Evolutionary conservation across 2,113 vertebrate species (phyloP).

Genomic region (human): DNA sequence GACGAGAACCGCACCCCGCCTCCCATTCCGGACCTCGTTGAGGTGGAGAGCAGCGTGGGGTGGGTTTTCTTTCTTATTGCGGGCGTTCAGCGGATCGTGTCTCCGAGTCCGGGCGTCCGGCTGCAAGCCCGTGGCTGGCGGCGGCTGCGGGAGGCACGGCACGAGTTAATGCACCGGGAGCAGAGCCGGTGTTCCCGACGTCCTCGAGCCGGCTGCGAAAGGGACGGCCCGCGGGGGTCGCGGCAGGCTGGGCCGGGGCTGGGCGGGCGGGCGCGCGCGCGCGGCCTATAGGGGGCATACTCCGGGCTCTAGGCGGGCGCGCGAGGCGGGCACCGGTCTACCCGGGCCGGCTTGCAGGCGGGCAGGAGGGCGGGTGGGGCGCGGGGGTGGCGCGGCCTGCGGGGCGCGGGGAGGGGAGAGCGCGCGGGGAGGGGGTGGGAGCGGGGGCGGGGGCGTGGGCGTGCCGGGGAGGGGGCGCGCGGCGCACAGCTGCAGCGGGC

Average conservation of each 20-base stretch:
- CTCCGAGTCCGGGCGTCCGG: background rate
- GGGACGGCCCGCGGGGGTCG: slow-evolving; percentile 21
- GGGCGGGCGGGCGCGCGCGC: background rate
- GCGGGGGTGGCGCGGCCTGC: background rate
- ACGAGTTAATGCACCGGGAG: background rate
- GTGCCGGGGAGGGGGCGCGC: slow-evolving; percentile 32
- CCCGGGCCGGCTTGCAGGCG: background rate
- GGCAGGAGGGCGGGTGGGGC: background rate
- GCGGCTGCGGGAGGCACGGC: background rate
- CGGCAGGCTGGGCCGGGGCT: background rate
- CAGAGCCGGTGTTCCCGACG: background rate
- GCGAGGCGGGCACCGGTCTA: background rate
- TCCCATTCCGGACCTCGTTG: background rate
- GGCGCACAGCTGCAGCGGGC: slow-evolving; percentile 5
- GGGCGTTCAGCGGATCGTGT: slow-evolving; percentile 42
- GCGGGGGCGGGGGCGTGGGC: background rate
- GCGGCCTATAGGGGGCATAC: slow-evolving; percentile 69
- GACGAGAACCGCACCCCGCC: slow-evolving; percentile 23
- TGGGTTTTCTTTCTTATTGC: slow-evolving; percentile 15
- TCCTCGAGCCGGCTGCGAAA: background rate
- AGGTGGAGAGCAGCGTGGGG: slow-evolving; percentile 31
- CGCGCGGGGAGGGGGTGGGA: too few species aligned
- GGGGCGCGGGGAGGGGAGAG: background rate
- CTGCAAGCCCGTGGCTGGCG: background rate
- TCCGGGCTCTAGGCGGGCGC: background rate